phyloP scores from a whole-genome alignment of 2,797 vertebrate genomes.

The Catharus ustulatus region DNA sequence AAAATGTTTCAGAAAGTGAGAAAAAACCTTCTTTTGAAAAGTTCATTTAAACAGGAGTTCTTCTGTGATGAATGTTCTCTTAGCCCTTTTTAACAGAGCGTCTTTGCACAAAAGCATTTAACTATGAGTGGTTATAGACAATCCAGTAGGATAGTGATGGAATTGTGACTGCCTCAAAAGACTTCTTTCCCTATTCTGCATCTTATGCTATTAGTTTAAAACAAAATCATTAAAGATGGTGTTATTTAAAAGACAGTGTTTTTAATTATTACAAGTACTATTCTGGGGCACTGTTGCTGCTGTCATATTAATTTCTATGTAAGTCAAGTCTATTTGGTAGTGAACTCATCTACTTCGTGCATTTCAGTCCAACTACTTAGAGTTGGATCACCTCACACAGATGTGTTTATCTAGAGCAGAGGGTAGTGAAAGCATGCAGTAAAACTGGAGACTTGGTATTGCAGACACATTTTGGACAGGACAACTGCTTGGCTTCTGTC shows the following conservation, averaged over 20 bases:
- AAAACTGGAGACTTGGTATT: not conserved
- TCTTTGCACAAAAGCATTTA: not conserved
- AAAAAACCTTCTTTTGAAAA: not conserved
- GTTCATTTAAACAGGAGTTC: not conserved
- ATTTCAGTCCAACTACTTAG: not conserved
- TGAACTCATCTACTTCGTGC: not conserved
- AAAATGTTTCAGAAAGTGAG: not conserved
- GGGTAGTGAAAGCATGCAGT: not conserved
- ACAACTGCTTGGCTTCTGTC: not conserved
- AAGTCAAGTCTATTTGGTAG: not conserved
- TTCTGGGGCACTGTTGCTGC: not conserved
- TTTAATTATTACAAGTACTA: not conserved
- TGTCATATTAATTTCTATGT: not conserved
- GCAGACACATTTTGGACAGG: not conserved
- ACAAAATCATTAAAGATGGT: not conserved
- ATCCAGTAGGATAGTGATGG: not conserved
- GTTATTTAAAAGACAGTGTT: not conserved
- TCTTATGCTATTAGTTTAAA: not conserved
- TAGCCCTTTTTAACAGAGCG: not conserved
- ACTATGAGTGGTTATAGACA: not conserved
- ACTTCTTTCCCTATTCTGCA: not conserved
- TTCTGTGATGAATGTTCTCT: not conserved
- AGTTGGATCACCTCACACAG: not conserved
- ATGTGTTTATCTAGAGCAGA: not conserved
- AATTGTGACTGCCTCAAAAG: not conserved